Evolutionary conservation across 2,888 invertebrate genomes (phyloP), one percentile per base, ranked within the genome.

Genomic region (Sphecodes monilicornis): DNA sequence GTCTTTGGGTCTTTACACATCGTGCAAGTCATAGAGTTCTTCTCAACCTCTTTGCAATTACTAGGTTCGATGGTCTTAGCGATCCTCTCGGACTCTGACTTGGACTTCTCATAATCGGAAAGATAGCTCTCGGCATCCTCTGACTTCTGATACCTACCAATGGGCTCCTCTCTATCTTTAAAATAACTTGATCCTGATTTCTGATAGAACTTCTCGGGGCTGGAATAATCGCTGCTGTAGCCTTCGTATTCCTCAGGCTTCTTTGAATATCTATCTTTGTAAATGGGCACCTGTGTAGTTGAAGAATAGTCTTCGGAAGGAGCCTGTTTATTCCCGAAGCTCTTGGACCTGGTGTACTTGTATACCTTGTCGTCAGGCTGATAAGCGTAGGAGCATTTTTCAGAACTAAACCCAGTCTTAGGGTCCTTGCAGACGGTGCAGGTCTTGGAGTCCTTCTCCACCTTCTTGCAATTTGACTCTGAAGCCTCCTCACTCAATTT

Each of bases 1-100:
- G 97, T 97, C 92, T 97, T 96, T 1, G 97, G 96, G 92, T 97
- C 97, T 89, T 97, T 96, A 92, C 98, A 98, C 1, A 97, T 95
- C 86, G 96, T 96, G 93, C 98, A 98, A 18, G 96, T 96, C 96
- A 96, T 96, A 4, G 96, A 96, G 86, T 97, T 96, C 90, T 96
- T 96, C 73, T 96, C 94, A 0, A 97, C 96, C 91, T 96, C 96
- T 90, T 96, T 96, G 89, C 97, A 97, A 89, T 96, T 96, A 5
- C 73, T 78, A 0, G 76, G 69, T 16, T 90, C 89, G 2, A 91
- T 86, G 32, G 96, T 96, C 57, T 96, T 96, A 0, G 96, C 96
- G 91, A 96, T 96, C 90, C 95, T 95, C 90, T 97, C 97, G 0
- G 97, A 96, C 64, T 96, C 95, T 54, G 96, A 96, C 87, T 96